Base-by-base conservation (phyloP, 1,140 invertebrate species). In the Riptortus pedestris region DNA sequence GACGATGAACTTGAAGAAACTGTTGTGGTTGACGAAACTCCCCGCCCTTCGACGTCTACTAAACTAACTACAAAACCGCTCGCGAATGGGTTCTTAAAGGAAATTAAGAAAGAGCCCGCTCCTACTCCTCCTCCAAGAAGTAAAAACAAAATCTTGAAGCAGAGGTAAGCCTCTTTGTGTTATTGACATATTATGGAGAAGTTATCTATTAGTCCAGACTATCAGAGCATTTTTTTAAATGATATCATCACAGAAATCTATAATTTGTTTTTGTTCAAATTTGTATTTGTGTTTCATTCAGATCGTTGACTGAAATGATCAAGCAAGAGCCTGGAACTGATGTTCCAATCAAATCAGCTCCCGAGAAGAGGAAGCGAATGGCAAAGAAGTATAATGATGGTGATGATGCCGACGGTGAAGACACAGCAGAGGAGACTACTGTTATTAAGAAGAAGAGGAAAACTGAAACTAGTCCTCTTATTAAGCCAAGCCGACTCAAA, bases 1-100 rank as follows among this genome's bases (percentile, higher is more conserved):
- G 68, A 64, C 33, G 48, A 67, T 55, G 63, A 67, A 51, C 47
- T 65, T 51, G 66, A 62, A 68, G 67, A 62, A 28, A 67, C 31
- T n/a, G 45, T 18, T 38, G 64, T 63, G 26, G 31, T 52, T 24
- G 62, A 65, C 58, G 66, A 69, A 31, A 7, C 31, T 7, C 31
- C 31, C 5, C 5, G 5, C 5, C 31, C 31, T 7, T 38, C 31
- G 5, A 7, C 31, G 5, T 7, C 31, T 14, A 38, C 5, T 38
- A 38, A 38, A 38, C 5, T 38, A 7, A 38, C 31, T 14, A 38
- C 5, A 7, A 38, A 38, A 38, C 5, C 14, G 22, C 24, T 26
- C 18, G 12, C 31, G 5, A 38, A 38, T 38, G 31, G 31, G 5
- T 14, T 38, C 14, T 14, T 38, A 55, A 55, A 55, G 24, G 51